phyloP scores from a whole-genome alignment of 2,888 invertebrate species.

The Drosophila kanekoi region DNA sequence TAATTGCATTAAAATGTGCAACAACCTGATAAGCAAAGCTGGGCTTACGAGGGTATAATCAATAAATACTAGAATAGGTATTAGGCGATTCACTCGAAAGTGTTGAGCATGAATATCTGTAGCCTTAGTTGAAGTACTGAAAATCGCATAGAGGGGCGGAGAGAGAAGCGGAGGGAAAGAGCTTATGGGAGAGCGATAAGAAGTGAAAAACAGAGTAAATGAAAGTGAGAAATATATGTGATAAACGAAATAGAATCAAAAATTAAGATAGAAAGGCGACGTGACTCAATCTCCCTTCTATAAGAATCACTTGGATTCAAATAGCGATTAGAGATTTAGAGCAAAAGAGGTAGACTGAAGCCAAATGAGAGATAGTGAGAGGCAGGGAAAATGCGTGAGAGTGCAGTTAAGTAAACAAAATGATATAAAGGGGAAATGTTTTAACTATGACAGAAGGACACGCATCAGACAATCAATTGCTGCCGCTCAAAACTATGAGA shows the following conservation, averaged over 20 bases:
- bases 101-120: background rate
- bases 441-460: too few relatives aligned
- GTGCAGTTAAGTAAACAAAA: too few relatives aligned
- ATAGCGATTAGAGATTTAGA: too few relatives aligned
- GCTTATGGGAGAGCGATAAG: background rate
- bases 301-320: background rate
- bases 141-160: background rate
- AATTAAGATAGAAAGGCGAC: too few relatives aligned
- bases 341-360: too few relatives aligned
- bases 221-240: too few relatives aligned
- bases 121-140: background rate
- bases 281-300: background rate
- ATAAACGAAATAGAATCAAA: too few relatives aligned
- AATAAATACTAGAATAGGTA: background rate
- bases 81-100: background rate
- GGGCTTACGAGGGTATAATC: slow-evolving; percentile 7
- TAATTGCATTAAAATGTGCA: slow-evolving; percentile 41
- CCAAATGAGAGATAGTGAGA: too few relatives aligned
- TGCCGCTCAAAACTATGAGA: background rate
- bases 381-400: too few relatives aligned
- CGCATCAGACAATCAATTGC: background rate
- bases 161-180: too few relatives aligned
- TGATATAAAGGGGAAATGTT: too few relatives aligned
- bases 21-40: slow-evolving; percentile 13
- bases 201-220: background rate